phyloP scores from a whole-genome alignment of 2,797 vertebrate genomes.

The Falco cherrug region DNA sequence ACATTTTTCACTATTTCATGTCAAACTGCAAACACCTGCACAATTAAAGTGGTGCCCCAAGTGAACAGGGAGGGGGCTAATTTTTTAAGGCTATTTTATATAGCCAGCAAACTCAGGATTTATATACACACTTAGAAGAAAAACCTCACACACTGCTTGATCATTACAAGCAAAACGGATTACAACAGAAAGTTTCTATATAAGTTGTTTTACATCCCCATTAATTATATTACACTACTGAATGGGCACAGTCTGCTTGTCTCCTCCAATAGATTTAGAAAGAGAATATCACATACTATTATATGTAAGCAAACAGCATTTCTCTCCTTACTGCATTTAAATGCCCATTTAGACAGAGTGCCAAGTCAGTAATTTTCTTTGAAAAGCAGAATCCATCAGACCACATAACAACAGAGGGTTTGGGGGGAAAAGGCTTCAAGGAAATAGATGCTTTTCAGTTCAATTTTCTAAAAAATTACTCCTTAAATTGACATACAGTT shows the following conservation, averaged over 20 bases:
- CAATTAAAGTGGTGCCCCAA: background rate
- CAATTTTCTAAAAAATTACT: background rate
- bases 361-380: slow-evolving; percentile 50
- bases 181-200: background rate
- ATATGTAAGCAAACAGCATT: background rate
- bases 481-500: background rate
- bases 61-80: background rate
- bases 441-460: slow-evolving; percentile 4
- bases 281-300: background rate
- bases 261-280: background rate
- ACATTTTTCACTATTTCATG: background rate
- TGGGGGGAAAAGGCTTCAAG: background rate
- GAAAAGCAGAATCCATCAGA: slow-evolving; percentile 67
- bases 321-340: slow-evolving; percentile 38
- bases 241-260: background rate
- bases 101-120: background rate
- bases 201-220: background rate
- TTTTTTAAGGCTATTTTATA: background rate
- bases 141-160: background rate
- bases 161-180: background rate
- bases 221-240: background rate
- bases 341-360: slow-evolving; percentile 32
- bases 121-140: background rate
- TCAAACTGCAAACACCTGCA: background rate
- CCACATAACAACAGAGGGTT: background rate